These are phyloP conservation scores for Holothuria scabra DNA, from an alignment of 53 echinoderm and acorn worm species.

Conservation along the genomic window DNA sequence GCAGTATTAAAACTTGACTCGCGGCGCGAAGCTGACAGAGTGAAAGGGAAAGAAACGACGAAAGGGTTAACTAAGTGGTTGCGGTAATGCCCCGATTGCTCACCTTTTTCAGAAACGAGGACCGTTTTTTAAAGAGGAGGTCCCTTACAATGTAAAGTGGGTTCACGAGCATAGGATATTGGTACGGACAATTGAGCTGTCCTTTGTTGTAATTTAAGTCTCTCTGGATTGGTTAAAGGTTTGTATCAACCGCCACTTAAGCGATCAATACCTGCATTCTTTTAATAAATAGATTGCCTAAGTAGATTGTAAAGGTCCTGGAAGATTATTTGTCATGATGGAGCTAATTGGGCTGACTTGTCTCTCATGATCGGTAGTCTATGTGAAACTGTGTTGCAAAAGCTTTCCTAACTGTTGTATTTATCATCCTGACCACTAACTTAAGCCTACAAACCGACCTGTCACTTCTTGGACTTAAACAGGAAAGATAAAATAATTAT, in stretches of 20 bases:
- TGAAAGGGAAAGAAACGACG: slow-evolving; percentile 2
- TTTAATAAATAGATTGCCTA: slow-evolving; percentile 12
- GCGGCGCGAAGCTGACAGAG: slow-evolving; percentile 20
- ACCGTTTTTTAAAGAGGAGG: background rate
- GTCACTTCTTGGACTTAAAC: too few relatives aligned
- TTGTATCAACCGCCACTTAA: slow-evolving; percentile 7
- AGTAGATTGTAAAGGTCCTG: slow-evolving; percentile 1
- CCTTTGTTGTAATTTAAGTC: background rate
- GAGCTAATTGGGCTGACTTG: too few relatives aligned
- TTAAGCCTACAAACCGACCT: too few relatives aligned
- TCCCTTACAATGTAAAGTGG: background rate
- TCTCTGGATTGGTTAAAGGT: background rate
- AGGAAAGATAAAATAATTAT: too few relatives aligned
- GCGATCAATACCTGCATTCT: background rate
- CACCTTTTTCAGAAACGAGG: background rate
- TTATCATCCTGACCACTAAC: too few relatives aligned
- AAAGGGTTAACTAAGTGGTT: slow-evolving; percentile 18
- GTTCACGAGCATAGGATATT: slow-evolving; percentile 25
- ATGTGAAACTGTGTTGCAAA: too few relatives aligned
- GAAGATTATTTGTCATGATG: too few relatives aligned
- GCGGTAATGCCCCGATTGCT: slow-evolving; percentile 10
- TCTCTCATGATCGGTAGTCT: too few relatives aligned
- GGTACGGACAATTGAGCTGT: too few relatives aligned
- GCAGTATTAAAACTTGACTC: slow-evolving; percentile 15
- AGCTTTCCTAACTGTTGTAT: too few relatives aligned